Conservation (phyloP, 1,140 invertebrate species). For the Pectinophora gossypiella region DNA sequence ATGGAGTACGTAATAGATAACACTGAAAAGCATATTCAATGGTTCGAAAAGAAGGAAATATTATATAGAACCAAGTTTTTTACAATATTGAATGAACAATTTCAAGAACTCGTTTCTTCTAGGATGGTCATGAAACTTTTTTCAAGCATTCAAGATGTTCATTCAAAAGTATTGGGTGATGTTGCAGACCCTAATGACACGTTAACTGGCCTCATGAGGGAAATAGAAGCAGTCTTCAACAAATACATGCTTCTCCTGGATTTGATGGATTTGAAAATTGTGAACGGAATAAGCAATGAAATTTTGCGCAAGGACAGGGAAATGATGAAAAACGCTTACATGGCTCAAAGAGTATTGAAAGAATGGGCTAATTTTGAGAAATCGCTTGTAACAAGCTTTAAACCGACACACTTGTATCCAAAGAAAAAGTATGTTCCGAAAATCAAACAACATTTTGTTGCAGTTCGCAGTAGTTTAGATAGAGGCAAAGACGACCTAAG, state of each 20-base stretch:
- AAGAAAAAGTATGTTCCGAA: no score
- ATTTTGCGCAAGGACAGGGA: constrained; percentile 22
- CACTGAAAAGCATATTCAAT: no score
- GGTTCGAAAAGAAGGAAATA: constrained; percentile 17
- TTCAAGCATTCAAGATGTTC: constrained; percentile 24
- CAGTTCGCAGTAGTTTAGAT: no score
- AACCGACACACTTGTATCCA: no score
- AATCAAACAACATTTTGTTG: no score
- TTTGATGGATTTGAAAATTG: constrained; percentile 19
- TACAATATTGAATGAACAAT: constrained; percentile 16
- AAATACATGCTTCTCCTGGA: constrained; percentile 19
- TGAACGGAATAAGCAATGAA: constrained; percentile 23
- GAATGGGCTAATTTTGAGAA: constrained; percentile 27
- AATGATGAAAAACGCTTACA: constrained; percentile 22
- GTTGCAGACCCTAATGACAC: constrained; percentile 24
- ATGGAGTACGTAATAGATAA: no score
- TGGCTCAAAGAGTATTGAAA: constrained; percentile 24
- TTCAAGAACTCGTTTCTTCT: constrained; percentile 22
- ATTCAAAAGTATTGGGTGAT: constrained; percentile 15
- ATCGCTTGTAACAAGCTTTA: constrained; percentile 27
- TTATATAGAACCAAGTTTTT: constrained; percentile 19
- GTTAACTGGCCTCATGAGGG: constrained; percentile 11
- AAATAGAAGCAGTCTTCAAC: constrained; percentile 23
- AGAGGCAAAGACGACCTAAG: no score
- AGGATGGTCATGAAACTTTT: constrained; percentile 26